Evolutionary conservation across 2,888 invertebrate species (phyloP), one percentile per base, ranked within the genome.

Genomic region (Auanema freiburgensis): DNA sequence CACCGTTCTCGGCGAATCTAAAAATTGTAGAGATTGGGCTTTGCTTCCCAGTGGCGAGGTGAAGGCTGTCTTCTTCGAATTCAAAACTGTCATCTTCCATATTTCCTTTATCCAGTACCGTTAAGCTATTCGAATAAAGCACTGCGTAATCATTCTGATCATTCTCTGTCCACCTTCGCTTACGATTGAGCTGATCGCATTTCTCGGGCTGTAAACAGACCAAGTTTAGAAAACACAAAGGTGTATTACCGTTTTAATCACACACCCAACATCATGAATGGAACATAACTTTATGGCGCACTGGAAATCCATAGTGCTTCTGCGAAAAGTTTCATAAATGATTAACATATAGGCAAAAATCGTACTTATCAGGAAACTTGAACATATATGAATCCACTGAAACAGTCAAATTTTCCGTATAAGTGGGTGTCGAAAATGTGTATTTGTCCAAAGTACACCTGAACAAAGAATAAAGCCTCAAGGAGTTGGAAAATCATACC

Each of bases 221-320:
- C 2, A 5, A 33, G 12, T 23, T 51, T 63, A 12, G 33, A 41
- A 18, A 0, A 4, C 14, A 51, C 49, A n/a, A 18, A n/a, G 4
- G 46, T 53, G 18, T 18, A 57, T 54, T 55, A 81, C 80, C 63
- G 77, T 76, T 44, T 76, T 50, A 0, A 65, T 67, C 8, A 72
- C 64, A 62, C 83, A 83, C 12, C 71, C 67, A 4, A 70, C 71
- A 54, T 78, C 74, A 24, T 69, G 69, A 16, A 64, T 57, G 18
- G 78, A 66, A 59, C 82, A 83, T 33, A 79, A 67, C 1, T 65
- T 67, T 12, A 83, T 79, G 14, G 74, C 59, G 49, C 83, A 83
- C 63, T 73, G 69, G 55, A 79, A 78, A 16, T 74, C 77, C 43
- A 80, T 65, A 3, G 58, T 56, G 12, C 60, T 59, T 61, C 64